Conservation (phyloP, 2,113 vertebrate species). For the Hepsetus odoe region DNA sequence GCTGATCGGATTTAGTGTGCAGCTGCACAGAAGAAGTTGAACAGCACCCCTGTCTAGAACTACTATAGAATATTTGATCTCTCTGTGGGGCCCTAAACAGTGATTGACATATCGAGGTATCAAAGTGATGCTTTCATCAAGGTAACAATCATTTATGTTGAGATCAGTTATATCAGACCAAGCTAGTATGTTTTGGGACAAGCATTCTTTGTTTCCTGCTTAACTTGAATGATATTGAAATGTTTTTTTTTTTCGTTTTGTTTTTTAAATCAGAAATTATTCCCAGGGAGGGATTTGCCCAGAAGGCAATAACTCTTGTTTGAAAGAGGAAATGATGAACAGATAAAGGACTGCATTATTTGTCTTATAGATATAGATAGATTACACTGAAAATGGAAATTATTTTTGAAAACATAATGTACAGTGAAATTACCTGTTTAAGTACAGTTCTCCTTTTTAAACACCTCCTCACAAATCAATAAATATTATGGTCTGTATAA, state of each 20-base stretch:
- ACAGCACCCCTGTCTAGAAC: background rate
- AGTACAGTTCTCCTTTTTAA: background rate
- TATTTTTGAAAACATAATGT: background rate
- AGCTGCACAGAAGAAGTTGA: background rate
- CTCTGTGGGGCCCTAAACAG: background rate
- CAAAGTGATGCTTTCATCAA: slow-evolving; percentile 11
- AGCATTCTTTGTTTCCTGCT: background rate
- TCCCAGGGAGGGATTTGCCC: background rate
- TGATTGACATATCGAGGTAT: slow-evolving; percentile 4
- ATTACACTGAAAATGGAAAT: background rate
- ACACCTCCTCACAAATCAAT: background rate
- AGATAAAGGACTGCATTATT: background rate
- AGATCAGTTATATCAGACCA: background rate
- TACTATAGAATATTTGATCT: background rate
- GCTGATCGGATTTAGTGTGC: slow-evolving; percentile 1
- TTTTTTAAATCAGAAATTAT: background rate
- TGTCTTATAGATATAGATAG: no score
- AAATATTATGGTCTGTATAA: slow-evolving; percentile 1
- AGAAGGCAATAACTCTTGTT: background rate
- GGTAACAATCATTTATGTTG: background rate
- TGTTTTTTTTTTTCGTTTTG: no score
- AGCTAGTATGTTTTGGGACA: background rate
- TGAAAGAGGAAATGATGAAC: background rate
- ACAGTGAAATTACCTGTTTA: background rate
- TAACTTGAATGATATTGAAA: no score